Conservation (phyloP, 2,888 invertebrate genomes). For the Tuta absoluta region DNA sequence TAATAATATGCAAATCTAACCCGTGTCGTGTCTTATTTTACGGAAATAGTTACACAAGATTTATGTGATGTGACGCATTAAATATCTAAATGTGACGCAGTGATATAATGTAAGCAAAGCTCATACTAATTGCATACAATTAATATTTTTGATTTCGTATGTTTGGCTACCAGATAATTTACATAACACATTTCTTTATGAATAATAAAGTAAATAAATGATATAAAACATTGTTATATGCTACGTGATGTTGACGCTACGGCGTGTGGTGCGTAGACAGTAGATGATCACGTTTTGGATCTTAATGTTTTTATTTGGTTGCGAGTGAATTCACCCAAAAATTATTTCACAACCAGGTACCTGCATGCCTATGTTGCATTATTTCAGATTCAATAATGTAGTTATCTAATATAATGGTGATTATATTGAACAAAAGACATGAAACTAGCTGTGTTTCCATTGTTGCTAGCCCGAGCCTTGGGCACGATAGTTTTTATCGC, state of each 20-base stretch:
- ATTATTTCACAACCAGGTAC: not conserved
- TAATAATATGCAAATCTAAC: slow-evolving; percentile 1
- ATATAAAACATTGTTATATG: too few species aligned
- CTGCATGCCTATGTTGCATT: not conserved
- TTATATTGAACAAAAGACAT: slow-evolving; percentile 18
- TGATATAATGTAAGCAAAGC: not conserved
- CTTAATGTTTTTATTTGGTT: too few species aligned
- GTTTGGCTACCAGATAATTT: not conserved
- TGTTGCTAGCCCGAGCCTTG: slow-evolving; percentile 15
- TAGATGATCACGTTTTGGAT: too few species aligned
- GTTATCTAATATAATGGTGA: not conserved
- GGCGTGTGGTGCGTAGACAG: too few species aligned
- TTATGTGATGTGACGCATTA: not conserved
- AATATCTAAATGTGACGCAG: not conserved
- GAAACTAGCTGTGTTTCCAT: not conserved
- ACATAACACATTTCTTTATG: not conserved
- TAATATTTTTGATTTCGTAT: not conserved
- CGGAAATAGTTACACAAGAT: slow-evolving; percentile 8
- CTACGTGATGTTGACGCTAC: too few species aligned
- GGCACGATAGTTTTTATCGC: slow-evolving; percentile 16
- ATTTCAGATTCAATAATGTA: not conserved
- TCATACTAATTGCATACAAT: not conserved
- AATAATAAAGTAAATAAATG: too few species aligned
- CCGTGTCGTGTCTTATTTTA: slow-evolving; percentile 3
- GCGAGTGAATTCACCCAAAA: not conserved